These are phyloP conservation scores for Ophion obscuratus DNA, from an alignment of 2,888 invertebrate species.

Conservation along the genomic window DNA sequence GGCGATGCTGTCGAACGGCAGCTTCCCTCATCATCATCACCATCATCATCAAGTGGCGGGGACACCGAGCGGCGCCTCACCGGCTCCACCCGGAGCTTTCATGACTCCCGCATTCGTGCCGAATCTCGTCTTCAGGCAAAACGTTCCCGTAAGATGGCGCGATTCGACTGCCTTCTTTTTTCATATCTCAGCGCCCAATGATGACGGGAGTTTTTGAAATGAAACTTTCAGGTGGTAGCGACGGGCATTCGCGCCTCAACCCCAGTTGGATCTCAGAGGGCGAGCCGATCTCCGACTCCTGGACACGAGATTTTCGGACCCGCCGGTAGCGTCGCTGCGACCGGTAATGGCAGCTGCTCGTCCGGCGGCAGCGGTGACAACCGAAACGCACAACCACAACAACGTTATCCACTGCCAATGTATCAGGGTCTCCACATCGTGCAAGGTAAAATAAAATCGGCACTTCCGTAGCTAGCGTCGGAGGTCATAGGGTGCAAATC, in stretches of 20 bases:
- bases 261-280: constrained; percentile 80
- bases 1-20: constrained; percentile 78
- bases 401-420: constrained; percentile 83
- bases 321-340: constrained; percentile 69
- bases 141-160: constrained; percentile 79
- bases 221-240: constrained; percentile 73
- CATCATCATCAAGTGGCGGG: constrained; percentile 75
- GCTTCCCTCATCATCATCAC: constrained; percentile 74
- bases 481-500: not conserved
- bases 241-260: constrained; percentile 80
- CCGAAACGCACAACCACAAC: constrained; percentile 80
- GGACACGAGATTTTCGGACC: constrained; percentile 78
- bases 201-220: not conserved
- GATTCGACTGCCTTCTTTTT: not conserved
- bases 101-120: constrained; percentile 81
- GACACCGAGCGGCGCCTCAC: constrained; percentile 77
- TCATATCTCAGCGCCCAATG: not conserved
- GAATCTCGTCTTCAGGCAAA: constrained; percentile 81
- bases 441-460: constrained; percentile 74
- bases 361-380: constrained; percentile 75
- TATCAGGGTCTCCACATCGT: constrained; percentile 83
- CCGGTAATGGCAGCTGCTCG: constrained; percentile 55
- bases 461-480: not conserved
- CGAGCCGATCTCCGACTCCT: constrained; percentile 82
- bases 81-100: constrained; percentile 79